Conservation (phyloP, 2,888 invertebrate genomes). For the Chouioia cunea region DNA sequence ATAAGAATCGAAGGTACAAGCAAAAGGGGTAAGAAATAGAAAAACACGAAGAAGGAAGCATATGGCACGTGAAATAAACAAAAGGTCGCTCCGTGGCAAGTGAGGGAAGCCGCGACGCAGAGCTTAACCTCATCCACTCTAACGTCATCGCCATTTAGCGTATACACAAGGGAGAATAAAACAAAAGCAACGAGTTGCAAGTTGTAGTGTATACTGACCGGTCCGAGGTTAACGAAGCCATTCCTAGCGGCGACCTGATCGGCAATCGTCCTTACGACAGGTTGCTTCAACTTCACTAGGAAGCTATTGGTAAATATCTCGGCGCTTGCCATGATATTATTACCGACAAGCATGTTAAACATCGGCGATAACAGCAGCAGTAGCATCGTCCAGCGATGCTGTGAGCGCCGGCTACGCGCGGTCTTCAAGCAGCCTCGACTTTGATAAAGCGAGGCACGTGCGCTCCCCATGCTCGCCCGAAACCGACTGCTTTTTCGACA, state of each 20-base stretch:
- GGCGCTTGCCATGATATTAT: conserved; percentile 23
- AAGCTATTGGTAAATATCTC: conserved; percentile 97
- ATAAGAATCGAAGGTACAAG: no score
- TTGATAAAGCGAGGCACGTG: conserved; percentile 51
- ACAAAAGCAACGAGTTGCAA: no score
- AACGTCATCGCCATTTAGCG: no score
- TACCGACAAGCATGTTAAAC: neutral
- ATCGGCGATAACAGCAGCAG: neutral
- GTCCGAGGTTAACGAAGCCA: conserved; percentile 94
- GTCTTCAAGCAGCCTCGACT: no score
- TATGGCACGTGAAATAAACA: no score
- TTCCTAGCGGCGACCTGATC: conserved; percentile 86
- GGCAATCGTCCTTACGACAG: conserved; percentile 82
- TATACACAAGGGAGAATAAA: no score
- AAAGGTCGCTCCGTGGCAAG: no score
- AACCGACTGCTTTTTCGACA: conserved; percentile 53
- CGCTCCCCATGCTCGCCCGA: conserved; percentile 58
- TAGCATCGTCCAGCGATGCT: conserved; percentile 11
- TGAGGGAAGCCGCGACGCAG: no score
- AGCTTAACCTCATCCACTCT: no score
- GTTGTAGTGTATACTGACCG: conserved; percentile 92
- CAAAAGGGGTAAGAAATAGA: no score
- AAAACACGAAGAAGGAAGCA: no score
- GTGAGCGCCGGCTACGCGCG: neutral
- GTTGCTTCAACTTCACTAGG: conserved; percentile 88